phyloP scores from a whole-genome alignment of 2,888 invertebrate genomes.

The Ectropis crepuscularia region DNA sequence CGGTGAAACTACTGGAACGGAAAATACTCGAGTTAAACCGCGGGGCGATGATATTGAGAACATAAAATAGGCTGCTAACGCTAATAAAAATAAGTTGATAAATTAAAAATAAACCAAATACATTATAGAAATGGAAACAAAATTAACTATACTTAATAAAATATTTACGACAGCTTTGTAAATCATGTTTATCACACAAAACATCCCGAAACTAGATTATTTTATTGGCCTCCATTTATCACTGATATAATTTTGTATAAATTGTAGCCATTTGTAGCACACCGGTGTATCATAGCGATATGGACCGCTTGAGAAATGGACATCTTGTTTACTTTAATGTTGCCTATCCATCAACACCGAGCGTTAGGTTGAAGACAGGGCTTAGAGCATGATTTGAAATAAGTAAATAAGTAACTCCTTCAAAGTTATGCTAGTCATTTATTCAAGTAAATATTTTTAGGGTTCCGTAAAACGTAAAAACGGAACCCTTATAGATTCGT shows the following conservation, averaged over 20 bases:
- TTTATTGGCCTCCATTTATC: slow-evolving; percentile 31
- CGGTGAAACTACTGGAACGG: too few species aligned
- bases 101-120: too few species aligned
- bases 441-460: slow-evolving; percentile 1
- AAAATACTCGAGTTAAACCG: too few species aligned
- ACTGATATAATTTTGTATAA: slow-evolving; percentile 42
- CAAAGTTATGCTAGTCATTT: slow-evolving; percentile 13
- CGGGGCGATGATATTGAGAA: too few species aligned
- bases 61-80: too few species aligned
- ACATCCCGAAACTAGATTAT: slow-evolving; percentile 33
- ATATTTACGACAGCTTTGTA: slow-evolving; percentile 18
- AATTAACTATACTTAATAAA: slow-evolving; percentile 9
- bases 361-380: slow-evolving; percentile 45
- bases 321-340: slow-evolving; percentile 63
- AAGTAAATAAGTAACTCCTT: slow-evolving; percentile 10
- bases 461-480: too few species aligned
- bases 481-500: too few species aligned
- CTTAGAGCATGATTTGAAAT: slow-evolving; percentile 33
- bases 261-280: slow-evolving; percentile 55
- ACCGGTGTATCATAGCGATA: slow-evolving; percentile 54
- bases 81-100: too few species aligned
- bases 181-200: slow-evolving; percentile 33
- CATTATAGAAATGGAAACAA: too few species aligned
- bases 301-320: slow-evolving; percentile 60
- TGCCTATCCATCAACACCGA: slow-evolving; percentile 56